phyloP scores from a whole-genome alignment of 2,113 vertebrate species.

The Tor tambroides region DNA sequence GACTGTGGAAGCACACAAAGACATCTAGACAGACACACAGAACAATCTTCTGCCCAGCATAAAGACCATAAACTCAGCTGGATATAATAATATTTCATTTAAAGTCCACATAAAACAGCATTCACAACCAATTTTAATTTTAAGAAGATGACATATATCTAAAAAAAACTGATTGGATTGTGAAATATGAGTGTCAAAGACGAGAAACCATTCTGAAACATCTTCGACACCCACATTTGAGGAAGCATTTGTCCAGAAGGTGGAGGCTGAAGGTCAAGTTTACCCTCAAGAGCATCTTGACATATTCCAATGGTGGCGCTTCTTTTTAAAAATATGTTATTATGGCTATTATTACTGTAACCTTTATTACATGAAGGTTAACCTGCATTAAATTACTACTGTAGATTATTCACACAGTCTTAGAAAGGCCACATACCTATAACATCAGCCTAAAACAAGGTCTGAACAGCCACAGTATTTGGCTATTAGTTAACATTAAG shows the following conservation, averaged over 20 bases:
- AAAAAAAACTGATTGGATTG: background rate
- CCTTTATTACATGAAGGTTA: constrained; percentile 27
- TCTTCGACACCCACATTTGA: background rate
- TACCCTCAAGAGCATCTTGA: constrained; percentile 10
- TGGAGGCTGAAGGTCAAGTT: background rate
- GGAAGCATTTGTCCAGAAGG: background rate
- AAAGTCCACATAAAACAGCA: background rate
- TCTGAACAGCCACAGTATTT: background rate
- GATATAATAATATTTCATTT: background rate
- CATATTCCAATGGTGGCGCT: background rate
- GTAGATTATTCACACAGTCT: background rate
- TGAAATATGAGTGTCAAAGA: background rate
- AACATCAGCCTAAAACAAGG: background rate
- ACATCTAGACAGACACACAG: background rate
- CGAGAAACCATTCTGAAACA: background rate
- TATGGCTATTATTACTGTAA: constrained; percentile 10
- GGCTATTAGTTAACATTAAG: background rate
- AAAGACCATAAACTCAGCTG: background rate
- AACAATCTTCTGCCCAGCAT: background rate
- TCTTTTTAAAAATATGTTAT: background rate
- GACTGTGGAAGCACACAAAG: background rate
- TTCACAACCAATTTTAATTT: background rate
- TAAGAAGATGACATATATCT: background rate
- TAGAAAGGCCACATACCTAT: background rate
- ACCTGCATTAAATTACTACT: background rate